Evolutionary conservation across 2,888 invertebrate genomes (phyloP).

Genomic region (Conus canariensis): DNA sequence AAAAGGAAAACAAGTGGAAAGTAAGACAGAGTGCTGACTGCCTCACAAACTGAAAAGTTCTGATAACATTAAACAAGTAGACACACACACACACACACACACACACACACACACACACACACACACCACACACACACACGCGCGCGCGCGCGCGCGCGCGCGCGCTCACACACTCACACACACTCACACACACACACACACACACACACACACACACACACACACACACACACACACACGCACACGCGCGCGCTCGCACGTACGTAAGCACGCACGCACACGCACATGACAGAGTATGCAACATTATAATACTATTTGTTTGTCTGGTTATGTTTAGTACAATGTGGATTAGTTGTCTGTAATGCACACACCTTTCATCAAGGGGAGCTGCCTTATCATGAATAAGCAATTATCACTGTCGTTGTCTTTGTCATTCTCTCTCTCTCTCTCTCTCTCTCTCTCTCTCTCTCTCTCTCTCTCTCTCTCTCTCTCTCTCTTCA

Average conservation of each 20-base stretch:
- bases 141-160: too few species aligned
- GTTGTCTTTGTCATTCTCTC: not conserved
- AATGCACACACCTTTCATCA: too few species aligned
- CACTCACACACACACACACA: too few species aligned
- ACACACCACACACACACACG: too few species aligned
- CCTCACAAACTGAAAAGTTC: not conserved
- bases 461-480: constrained; percentile 6
- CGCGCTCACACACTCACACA: too few species aligned
- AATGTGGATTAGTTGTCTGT: too few species aligned
- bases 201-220: not conserved
- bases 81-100: constrained; percentile 32
- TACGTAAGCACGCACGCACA: too few species aligned
- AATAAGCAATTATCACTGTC: not conserved
- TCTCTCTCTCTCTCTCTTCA: not conserved
- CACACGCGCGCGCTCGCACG: not conserved
- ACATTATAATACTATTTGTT: too few species aligned
- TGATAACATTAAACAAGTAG: not conserved
- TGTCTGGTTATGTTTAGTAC: too few species aligned
- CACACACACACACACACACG: not conserved
- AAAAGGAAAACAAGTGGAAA: not conserved
- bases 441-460: constrained; percentile 7
- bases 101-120: not conserved
- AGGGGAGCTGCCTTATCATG: too few species aligned
- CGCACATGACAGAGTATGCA: too few species aligned
- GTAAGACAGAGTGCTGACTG: not conserved